Evolutionary conservation across 2,888 invertebrate genomes (phyloP).

Genomic region (Aphodius granarius): DNA sequence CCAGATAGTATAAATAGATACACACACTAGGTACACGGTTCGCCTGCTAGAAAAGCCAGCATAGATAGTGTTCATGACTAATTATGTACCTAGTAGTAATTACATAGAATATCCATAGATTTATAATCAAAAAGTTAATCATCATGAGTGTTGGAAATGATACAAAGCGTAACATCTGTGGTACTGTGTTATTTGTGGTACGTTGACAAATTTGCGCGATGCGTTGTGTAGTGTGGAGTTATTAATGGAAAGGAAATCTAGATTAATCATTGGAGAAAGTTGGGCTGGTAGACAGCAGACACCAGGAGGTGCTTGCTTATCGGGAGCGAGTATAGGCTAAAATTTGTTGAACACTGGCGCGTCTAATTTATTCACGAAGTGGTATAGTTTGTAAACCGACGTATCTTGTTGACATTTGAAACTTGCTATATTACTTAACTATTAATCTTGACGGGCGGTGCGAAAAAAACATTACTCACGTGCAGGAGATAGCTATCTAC

Average conservation of each 20-base stretch:
- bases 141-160: too few species aligned
- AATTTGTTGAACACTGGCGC: constrained; percentile 7
- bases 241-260: constrained; percentile 13
- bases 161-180: not conserved
- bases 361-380: constrained; percentile 2
- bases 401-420: not conserved
- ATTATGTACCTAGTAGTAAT: too few species aligned
- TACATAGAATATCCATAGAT: too few species aligned
- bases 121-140: too few species aligned
- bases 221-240: not conserved
- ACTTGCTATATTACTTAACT: not conserved
- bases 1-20: too few species aligned
- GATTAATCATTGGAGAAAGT: constrained; percentile 11
- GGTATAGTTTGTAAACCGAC: not conserved
- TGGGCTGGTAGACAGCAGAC: not conserved
- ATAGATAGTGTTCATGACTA: too few species aligned
- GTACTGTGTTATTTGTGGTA: not conserved
- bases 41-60: too few species aligned
- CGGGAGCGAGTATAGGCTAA: constrained; percentile 4
- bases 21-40: too few species aligned
- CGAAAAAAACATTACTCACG: not conserved
- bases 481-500: not conserved
- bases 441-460: not conserved
- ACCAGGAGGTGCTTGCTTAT: not conserved
- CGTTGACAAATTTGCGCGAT: not conserved